phyloP scores from a whole-genome alignment of 2,113 vertebrate species.

The Urocitellus parryii region DNA sequence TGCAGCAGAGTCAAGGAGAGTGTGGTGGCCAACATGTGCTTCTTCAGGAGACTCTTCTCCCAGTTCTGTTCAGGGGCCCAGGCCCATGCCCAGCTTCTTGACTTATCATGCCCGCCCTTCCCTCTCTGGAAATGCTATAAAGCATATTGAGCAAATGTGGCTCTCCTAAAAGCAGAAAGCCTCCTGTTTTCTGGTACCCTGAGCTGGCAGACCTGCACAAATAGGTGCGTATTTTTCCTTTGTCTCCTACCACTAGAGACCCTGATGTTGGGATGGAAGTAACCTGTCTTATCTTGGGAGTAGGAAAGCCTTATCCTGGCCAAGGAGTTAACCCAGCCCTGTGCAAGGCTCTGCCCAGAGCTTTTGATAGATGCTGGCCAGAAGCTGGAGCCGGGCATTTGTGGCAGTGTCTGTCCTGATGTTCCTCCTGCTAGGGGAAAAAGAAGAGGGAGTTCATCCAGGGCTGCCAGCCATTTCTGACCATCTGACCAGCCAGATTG shows the following conservation, averaged over 20 bases:
- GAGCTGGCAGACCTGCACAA: neutral
- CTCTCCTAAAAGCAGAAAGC: neutral
- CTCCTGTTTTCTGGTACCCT: neutral
- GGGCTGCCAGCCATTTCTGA: neutral
- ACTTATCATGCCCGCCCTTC: neutral
- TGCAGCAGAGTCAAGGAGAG: neutral
- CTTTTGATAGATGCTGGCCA: neutral
- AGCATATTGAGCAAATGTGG: neutral
- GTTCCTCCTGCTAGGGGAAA: neutral
- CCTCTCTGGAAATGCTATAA: neutral
- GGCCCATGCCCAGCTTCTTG: neutral
- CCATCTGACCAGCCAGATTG: neutral
- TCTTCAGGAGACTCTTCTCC: neutral
- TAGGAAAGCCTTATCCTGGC: neutral
- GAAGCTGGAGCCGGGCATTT: neutral
- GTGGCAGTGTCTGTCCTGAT: neutral
- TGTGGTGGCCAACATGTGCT: neutral
- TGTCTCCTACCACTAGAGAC: neutral
- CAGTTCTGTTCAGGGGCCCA: neutral
- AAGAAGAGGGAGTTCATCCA: too few species aligned
- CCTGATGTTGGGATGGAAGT: neutral
- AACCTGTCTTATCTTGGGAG: neutral
- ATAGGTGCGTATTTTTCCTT: neutral
- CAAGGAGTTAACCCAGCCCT: neutral
- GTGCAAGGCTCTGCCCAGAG: neutral